A percentile compares a stretch with the other conserved stretches of the same genome.
phyloP scores from a whole-genome alignment of 1,140 invertebrate genomes.

The Scaptomyza pallida region DNA sequence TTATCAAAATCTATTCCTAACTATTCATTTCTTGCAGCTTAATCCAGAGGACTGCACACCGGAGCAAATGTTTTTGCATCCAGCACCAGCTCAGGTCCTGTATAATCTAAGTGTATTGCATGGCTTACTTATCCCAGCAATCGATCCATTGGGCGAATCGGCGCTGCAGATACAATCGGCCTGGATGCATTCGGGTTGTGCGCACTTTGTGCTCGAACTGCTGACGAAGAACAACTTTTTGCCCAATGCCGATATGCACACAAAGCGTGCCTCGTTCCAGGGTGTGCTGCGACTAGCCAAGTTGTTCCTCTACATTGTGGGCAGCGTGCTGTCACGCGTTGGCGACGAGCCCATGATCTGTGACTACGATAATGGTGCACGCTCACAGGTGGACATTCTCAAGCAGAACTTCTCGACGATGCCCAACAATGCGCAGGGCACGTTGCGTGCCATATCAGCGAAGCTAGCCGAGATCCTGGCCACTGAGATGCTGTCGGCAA shows the following conservation, averaged over 20 bases:
- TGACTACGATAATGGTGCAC: slow-evolving; percentile 68
- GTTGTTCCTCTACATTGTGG: slow-evolving; percentile 93
- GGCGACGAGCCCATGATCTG: slow-evolving; percentile 79
- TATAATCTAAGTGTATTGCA: slow-evolving; percentile 93
- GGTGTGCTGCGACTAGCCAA: slow-evolving; percentile 95
- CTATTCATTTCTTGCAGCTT: not conserved
- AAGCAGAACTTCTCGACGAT: slow-evolving; percentile 84
- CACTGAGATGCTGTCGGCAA: slow-evolving; percentile 85
- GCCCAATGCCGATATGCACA: slow-evolving; percentile 91
- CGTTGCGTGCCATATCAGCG: slow-evolving; percentile 89
- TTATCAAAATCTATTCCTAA: no score
- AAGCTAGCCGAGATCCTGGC: slow-evolving; percentile 90
- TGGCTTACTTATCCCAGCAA: slow-evolving; percentile 95
- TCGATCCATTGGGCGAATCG: slow-evolving; percentile 92
- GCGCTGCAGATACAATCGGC: slow-evolving; percentile 94
- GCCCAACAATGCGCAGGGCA: slow-evolving; percentile 86
- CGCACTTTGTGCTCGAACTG: slow-evolving; percentile 92
- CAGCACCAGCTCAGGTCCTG: slow-evolving; percentile 91
- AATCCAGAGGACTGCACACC: slow-evolving; percentile 85
- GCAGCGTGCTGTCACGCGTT: slow-evolving; percentile 86
- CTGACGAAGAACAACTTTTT: slow-evolving; percentile 95
- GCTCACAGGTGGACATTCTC: slow-evolving; percentile 82
- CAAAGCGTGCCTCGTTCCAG: slow-evolving; percentile 93
- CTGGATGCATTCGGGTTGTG: slow-evolving; percentile 89
- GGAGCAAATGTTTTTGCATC: slow-evolving; percentile 90